Base-by-base conservation (phyloP, 1,140 invertebrate species). In the Drosophila novamexicana region DNA sequence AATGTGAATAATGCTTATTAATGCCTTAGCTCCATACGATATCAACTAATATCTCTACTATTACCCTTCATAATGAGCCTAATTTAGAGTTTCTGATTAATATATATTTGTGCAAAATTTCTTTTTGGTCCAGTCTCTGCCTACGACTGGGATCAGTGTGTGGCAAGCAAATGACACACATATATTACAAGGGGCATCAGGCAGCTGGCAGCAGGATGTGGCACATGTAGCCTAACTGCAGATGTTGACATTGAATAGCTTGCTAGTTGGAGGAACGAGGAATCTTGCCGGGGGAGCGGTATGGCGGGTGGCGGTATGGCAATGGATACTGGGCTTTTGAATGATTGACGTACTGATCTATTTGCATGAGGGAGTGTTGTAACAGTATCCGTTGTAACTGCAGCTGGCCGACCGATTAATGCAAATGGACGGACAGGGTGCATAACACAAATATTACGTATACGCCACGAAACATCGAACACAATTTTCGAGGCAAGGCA, bases 211-310 rank as follows among this genome's bases (percentile, higher is more conserved):
- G 40, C 56, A 54, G 53, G 50, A 75, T 74, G 62, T 53, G 72
- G 67, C 81, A 80, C 81, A 84, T 84, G 81, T 84, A 29, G 80
- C 72, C 79, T 76, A 84, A 79, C 72, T 83, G 67, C 76, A 68
- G 47, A 37, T 53, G 47, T 68, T 36, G 36, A n/a, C 65, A 67
- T 47, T 6, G 49, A 44, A 29, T 29, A 29, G 22, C 22, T 5
- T 29, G 22, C 2, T 4, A 29, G 22, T 22, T 22, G 22, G 22
- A 29, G 22, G 22, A 5, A 29, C 22, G 22, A 14, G 14, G 1
- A 7, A 9, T 7, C 7, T 14, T 22, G 32, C 6, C 22, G 22
- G 12, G 8, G 45, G 0, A 22, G 6, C 12, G 6, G 12, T 6
- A 18, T 12, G 40, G 14, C 14, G 14, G 14, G 14, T 14, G 14